phyloP scores from a whole-genome alignment of 1,140 invertebrate genomes.

The Campodea augens region DNA sequence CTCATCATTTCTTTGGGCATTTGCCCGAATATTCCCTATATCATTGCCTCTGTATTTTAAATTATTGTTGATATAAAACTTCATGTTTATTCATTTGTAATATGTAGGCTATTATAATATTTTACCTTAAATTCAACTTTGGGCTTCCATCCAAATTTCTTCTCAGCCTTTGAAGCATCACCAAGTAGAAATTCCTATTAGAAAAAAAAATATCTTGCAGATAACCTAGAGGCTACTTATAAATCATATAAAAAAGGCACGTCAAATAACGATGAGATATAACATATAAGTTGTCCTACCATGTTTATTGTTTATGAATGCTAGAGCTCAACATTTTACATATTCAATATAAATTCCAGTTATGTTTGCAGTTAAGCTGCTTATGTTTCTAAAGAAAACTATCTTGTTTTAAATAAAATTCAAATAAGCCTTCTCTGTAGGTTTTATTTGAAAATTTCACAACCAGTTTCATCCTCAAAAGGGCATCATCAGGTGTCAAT shows the following conservation, averaged over 20 bases:
- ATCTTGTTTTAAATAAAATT: too few relatives aligned
- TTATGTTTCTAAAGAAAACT: too few relatives aligned
- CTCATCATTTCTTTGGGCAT: not conserved
- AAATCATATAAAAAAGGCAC: constrained; percentile 6
- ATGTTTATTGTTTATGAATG: too few relatives aligned
- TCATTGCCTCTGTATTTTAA: not conserved
- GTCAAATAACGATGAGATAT: constrained; percentile 4
- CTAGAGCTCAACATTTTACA: too few relatives aligned
- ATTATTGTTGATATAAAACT: not conserved
- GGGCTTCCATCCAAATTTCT: constrained; percentile 69
- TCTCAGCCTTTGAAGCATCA: constrained; percentile 74
- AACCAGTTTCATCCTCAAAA: too few relatives aligned
- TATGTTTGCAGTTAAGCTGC: too few relatives aligned
- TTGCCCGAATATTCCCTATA: not conserved
- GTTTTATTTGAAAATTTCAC: too few relatives aligned
- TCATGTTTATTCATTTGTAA: not conserved
- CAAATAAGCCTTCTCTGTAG: too few relatives aligned
- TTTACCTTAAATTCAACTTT: constrained; percentile 59
- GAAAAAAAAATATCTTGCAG: constrained; percentile 12
- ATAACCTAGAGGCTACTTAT: constrained; percentile 1
- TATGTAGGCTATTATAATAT: constrained; percentile 7
- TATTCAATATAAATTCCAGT: too few relatives aligned
- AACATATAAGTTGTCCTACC: too few relatives aligned
- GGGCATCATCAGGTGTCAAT: too few relatives aligned
- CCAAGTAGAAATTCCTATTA: constrained; percentile 69